These are phyloP conservation scores for Lutraria lutraria DNA, from an alignment of 2,888 invertebrate genomes.

Conservation along the genomic window DNA sequence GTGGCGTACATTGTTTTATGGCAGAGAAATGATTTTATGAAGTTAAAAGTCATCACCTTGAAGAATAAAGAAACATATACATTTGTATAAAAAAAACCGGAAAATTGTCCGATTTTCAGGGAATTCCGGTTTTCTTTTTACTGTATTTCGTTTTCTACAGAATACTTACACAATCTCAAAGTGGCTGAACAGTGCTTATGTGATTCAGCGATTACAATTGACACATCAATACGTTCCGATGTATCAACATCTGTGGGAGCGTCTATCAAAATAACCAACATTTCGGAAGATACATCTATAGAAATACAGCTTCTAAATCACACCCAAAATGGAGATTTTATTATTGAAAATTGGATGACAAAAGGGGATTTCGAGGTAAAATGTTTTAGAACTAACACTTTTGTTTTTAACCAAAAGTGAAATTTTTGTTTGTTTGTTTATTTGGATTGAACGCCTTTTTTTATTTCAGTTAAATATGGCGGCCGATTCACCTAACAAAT, in stretches of 20 bases:
- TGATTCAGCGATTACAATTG: not conserved
- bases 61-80: too few species aligned
- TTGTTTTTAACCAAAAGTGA: not conserved
- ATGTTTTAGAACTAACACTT: not conserved
- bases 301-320: slow-evolving; percentile 12
- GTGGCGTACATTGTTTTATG: too few species aligned
- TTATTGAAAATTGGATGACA: not conserved
- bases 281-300: not conserved
- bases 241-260: not conserved
- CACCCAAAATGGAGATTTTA: not conserved
- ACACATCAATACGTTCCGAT: not conserved
- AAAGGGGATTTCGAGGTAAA: not conserved
- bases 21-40: too few species aligned
- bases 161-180: not conserved
- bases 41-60: too few species aligned
- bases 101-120: too few species aligned
- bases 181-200: slow-evolving; percentile 5
- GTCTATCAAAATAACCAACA: not conserved
- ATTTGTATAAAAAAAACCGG: too few species aligned
- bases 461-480: too few species aligned
- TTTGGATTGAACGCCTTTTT: too few species aligned
- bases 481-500: too few species aligned
- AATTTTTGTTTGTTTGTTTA: too few species aligned
- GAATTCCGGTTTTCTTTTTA: too few species aligned
- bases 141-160: not conserved